Evolutionary conservation across 2,888 invertebrate genomes (phyloP).

Genomic region (Trypoxylon attenuatum): DNA sequence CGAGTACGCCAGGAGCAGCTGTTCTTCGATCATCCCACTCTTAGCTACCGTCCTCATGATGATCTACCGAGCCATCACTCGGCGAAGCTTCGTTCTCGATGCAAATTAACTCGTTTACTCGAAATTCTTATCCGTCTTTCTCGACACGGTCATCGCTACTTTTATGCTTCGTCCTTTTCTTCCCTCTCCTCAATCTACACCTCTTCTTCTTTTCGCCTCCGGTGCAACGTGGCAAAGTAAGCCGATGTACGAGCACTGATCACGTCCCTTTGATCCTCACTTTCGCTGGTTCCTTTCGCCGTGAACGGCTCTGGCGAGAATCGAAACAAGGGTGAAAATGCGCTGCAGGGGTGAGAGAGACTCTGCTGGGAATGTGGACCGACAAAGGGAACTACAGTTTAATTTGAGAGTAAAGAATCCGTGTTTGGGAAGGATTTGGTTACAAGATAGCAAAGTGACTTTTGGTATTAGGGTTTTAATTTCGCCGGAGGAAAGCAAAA

Average conservation of each 20-base stretch:
- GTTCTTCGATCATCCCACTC: constrained; percentile 14
- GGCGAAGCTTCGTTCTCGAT: constrained; percentile 49
- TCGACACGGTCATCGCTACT: constrained; percentile 26
- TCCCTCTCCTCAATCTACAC: constrained; percentile 5
- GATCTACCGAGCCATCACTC: constrained; percentile 24
- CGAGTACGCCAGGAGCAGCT: constrained; percentile 4
- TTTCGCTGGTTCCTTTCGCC: constrained; percentile 44
- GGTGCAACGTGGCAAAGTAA: constrained; percentile 23
- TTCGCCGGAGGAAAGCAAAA: too few relatives aligned
- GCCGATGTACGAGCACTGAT: constrained; percentile 26
- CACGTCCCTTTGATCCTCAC: constrained; percentile 44
- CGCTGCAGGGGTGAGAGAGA: neutral
- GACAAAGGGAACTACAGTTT: constrained; percentile 1
- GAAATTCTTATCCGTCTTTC: constrained; percentile 44
- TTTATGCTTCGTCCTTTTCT: constrained; percentile 26
- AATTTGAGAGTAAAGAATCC: constrained; percentile 10
- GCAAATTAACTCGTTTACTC: constrained; percentile 62
- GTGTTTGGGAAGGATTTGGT: too few relatives aligned
- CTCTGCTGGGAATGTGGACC: too few relatives aligned
- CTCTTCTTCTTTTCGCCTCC: constrained; percentile 28
- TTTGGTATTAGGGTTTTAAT: constrained; percentile 50
- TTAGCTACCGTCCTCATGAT: constrained; percentile 40
- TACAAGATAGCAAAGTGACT: constrained; percentile 47
- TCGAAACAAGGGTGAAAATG: neutral
- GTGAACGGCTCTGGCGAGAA: constrained; percentile 5